phyloP scores from a whole-genome alignment of 2,797 vertebrate species.

The Myotis planiceps region DNA sequence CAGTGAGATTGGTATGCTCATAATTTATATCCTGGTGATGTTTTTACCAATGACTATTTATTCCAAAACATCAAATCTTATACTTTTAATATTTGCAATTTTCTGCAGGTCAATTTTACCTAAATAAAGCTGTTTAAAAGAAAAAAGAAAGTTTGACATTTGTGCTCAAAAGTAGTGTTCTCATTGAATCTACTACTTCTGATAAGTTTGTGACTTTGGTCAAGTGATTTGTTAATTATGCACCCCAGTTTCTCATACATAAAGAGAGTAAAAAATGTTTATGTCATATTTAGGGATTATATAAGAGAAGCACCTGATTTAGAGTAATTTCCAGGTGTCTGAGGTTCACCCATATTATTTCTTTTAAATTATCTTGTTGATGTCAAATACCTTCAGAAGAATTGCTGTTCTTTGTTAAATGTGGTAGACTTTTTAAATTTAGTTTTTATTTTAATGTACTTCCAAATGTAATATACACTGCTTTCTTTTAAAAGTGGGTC shows the following conservation, averaged over 20 bases:
- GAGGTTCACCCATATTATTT: background rate
- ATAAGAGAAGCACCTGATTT: background rate
- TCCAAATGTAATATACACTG: background rate
- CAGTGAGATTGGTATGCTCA: accelerated
- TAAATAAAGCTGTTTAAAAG: background rate
- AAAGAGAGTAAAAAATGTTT: background rate
- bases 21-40: background rate
- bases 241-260: conserved; percentile 10
- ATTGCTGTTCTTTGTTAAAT: background rate
- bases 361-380: background rate
- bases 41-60: background rate
- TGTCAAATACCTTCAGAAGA: background rate
- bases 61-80: background rate
- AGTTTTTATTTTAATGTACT: background rate
- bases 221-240: background rate
- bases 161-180: background rate
- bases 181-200: background rate
- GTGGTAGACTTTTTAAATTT: background rate
- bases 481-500: background rate
- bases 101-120: background rate
- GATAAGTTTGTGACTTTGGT: background rate
- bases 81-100: background rate
- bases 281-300: background rate
- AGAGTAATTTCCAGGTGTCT: background rate
- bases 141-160: background rate